phyloP scores from a whole-genome alignment of 2,113 vertebrate species.

The Hiodon tergisus region DNA sequence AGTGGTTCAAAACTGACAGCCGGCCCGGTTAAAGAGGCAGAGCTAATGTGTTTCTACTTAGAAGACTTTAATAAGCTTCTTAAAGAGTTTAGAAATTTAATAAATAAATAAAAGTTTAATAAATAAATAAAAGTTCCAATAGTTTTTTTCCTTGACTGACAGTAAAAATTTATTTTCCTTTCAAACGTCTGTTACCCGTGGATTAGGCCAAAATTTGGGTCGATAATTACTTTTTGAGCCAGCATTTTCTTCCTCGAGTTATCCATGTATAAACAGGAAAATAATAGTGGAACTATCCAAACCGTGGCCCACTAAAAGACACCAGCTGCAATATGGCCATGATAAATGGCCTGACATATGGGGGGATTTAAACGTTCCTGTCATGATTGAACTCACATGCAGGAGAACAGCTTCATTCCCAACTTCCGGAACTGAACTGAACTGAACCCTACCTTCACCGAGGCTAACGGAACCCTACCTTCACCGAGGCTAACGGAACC shows the following conservation, averaged over 20 bases:
- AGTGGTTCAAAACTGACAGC: too few relatives aligned
- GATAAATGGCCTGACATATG: constrained; percentile 35
- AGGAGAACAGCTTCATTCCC: constrained; percentile 45
- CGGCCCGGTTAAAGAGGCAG: not conserved
- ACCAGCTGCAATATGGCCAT: constrained; percentile 36
- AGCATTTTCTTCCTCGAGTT: constrained; percentile 36
- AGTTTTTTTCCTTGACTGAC: not conserved
- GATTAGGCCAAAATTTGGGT: constrained; percentile 40
- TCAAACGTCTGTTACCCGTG: constrained; percentile 39
- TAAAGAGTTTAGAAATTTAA: not conserved
- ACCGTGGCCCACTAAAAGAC: constrained; percentile 55
- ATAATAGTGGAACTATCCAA: constrained; percentile 52
- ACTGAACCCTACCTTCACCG: constrained; percentile 45
- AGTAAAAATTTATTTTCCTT: not conserved
- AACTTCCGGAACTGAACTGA: constrained; percentile 48
- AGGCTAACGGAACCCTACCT: constrained; percentile 33
- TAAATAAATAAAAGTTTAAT: not conserved
- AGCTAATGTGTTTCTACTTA: constrained; percentile 26
- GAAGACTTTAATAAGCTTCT: not conserved
- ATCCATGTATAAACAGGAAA: constrained; percentile 46
- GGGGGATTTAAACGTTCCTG: constrained; percentile 46
- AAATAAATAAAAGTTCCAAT: not conserved
- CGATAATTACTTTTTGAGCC: constrained; percentile 47
- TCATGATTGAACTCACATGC: constrained; percentile 61
- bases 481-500: constrained; percentile 17